Evolutionary conservation across 2,113 vertebrate genomes (phyloP), one percentile per base, ranked within the genome.

Genomic region (Marcusenius ussheri): DNA sequence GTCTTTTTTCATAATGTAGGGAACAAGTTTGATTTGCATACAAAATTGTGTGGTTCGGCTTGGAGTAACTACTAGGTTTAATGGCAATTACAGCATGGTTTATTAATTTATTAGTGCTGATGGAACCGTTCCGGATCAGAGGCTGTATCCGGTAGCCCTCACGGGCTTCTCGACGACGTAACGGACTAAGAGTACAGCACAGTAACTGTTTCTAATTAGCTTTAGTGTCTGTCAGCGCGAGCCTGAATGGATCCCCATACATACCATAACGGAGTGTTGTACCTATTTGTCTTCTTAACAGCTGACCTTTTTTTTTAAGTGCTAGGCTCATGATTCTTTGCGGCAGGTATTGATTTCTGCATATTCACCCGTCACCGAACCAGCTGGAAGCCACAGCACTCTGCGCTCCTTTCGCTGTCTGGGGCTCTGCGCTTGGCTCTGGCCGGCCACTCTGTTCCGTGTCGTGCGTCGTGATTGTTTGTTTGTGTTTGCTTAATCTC

Each of bases 61-160:
- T 19, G 74, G 6, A 42, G 17, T 80, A 19, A 42, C 31, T 80
- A 42, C 35, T 42, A 80, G 74, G 31, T 39, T 80, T 80, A 80
- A 80, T 80, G 35, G 17, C 13, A 80, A 80, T 80, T 80, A 80
- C 83, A 31, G 46, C 42, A 47, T 8, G 46, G 39, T 84, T 21
- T 46, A 84, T 45, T 45, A 84, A 86, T 49, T 86, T 47, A 86
- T 86, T 50, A 86, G 83, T 31, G 47, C 46, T 86, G 83, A 31
- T 86, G 35, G 35, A 80, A 80, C 15, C 6, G 62, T 70, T 70
- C 62, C n/a, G 7, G 46, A 84, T 45, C 19, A 17, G 24, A 49
- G 45, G 42, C 83, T 27, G 2, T 86, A 50, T 27, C 10, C 45
- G 9, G 45, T 27, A 56, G 24, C n/a, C 83, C 45, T 86, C n/a